Evolutionary conservation across 1,140 invertebrate genomes (phyloP), one percentile per base, ranked within the genome.

Genomic region (Drosophila obscura): DNA sequence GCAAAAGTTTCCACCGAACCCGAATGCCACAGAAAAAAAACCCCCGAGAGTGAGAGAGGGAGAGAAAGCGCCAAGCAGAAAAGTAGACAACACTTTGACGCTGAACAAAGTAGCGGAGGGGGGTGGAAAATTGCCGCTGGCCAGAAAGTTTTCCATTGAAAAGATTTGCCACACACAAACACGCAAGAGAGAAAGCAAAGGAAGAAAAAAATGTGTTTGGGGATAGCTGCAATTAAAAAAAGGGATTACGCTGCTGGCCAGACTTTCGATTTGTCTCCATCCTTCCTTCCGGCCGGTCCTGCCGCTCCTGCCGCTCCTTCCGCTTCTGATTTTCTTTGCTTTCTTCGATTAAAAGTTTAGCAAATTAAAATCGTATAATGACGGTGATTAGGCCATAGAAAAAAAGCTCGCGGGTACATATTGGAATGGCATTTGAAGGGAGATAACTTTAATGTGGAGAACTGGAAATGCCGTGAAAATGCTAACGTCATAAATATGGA

Each of bases 281-380:
- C 44, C n/a, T 19, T 16, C 56, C 63, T 49, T 50, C 35, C 63
- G 45, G 44, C 55, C 56, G 28, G 7, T 31, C 28, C 28, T 8
- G 28, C 26, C n/a, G 46, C 9, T 52, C 63, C 48, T 43, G 39
- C 16, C 19, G 57, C 59, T 50, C 44, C 55, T 15, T 55, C 26
- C 39, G 19, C 48, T 39, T n/a, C 48, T 62, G 49, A 48, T 49
- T 58, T 68, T 61, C 52, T 58, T 19, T 58, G 50, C 50, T 63
- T 63, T 75, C 81, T 87, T 82, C 79, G 78, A 78, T 82, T 87
- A 87, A 87, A 77, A 87, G 84, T 68, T 82, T 77, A 50, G 72
- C 72, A 83, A 87, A 88, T 87, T 89, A 80, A 87, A 87, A 87
- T 73, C 68, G 72, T 83, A 83, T 82, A 88, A 87, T 83, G 84